A percentile compares a stretch with the other conserved stretches of the same genome.
Evolutionary conservation across 2,113 vertebrate genomes (phyloP).

Genomic region (Clarias macrocephalus): DNA sequence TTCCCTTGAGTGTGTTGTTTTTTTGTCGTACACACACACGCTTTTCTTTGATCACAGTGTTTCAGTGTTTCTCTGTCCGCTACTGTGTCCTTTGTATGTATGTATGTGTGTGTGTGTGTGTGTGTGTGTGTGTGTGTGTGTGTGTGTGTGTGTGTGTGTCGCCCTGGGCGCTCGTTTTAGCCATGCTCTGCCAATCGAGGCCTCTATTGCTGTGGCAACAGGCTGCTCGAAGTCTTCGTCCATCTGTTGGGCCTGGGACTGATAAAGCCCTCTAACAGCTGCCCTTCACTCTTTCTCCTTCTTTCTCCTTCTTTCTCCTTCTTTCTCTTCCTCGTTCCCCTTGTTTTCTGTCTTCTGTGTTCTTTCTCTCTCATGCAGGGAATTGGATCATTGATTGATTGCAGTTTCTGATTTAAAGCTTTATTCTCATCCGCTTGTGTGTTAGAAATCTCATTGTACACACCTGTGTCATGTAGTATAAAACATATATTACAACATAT

Average conservation of each 20-base stretch:
- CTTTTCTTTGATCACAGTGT: conserved; percentile 37
- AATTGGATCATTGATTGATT: background rate
- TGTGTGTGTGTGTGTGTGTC: conserved; percentile 18
- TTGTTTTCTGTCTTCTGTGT: background rate
- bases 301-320: background rate
- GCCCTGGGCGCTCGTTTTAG: conserved; percentile 45
- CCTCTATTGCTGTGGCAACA: conserved; percentile 61
- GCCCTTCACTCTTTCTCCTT: conserved; percentile 44
- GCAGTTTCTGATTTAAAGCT: background rate
- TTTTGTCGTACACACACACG: conserved; percentile 46
- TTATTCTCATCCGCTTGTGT: background rate
- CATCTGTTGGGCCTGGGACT: conserved; percentile 77
- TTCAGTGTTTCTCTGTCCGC: conserved; percentile 24
- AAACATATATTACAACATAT: too few relatives aligned
- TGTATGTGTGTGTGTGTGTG: conserved; percentile 11
- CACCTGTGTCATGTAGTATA: background rate
- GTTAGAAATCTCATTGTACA: background rate
- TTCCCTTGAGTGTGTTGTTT: conserved; percentile 14
- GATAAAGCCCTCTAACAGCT: conserved; percentile 71
- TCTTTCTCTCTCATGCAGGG: background rate
- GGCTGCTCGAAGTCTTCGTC: conserved; percentile 70
- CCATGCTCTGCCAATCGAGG: conserved; percentile 67
- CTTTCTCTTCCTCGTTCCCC: background rate
- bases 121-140: conserved; percentile 14
- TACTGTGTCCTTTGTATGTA: conserved; percentile 7